These are phyloP conservation scores for Hirtodrosophila histrioides DNA, from an alignment of 2,888 invertebrate genomes.

Conservation along the genomic window DNA sequence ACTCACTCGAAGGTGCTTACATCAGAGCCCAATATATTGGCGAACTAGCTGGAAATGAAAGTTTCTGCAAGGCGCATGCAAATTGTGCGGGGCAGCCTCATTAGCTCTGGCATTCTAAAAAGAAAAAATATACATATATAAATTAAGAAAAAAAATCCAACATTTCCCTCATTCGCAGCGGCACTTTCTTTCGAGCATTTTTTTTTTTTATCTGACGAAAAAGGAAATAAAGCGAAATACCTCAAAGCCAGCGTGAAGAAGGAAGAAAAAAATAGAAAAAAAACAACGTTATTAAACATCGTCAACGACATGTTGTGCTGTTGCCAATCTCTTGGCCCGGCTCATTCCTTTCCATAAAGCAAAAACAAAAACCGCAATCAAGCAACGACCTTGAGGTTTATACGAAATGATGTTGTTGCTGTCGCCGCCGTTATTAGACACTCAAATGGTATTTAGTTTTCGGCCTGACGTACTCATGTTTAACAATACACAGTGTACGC, in stretches of 20 bases:
- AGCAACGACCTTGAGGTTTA: slow-evolving; percentile 73
- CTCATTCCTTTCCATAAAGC: slow-evolving; percentile 33
- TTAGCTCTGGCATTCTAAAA: slow-evolving; percentile 63
- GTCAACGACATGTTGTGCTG: slow-evolving; percentile 59
- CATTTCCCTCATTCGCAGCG: slow-evolving; percentile 30
- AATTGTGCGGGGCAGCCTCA: slow-evolving; percentile 39
- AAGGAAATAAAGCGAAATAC: slow-evolving; percentile 73
- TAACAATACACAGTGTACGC: slow-evolving; percentile 14
- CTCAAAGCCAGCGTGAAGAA: slow-evolving; percentile 32
- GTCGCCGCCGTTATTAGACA: slow-evolving; percentile 61
- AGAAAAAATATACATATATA: slow-evolving; percentile 9
- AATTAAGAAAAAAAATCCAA: slow-evolving; percentile 1
- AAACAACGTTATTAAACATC: slow-evolving; percentile 67
- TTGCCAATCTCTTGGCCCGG: slow-evolving; percentile 54
- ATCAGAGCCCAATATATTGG: slow-evolving; percentile 23
- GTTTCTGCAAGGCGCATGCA: slow-evolving; percentile 34
- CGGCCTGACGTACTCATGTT: slow-evolving; percentile 60
- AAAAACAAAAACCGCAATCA: slow-evolving; percentile 73
- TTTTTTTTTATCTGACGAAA: slow-evolving; percentile 66
- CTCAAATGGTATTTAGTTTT: slow-evolving; percentile 69
- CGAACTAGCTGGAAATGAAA: slow-evolving; percentile 33
- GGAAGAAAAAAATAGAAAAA: neutral
- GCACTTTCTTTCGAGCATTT: slow-evolving; percentile 43
- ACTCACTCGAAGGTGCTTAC: slow-evolving; percentile 26
- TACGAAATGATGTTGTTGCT: slow-evolving; percentile 9